Percentiles rank a stretch among this genome's conserved stretches.
phyloP scores from a whole-genome alignment of 2,888 invertebrate genomes.

The Phyto melanocephala region DNA sequence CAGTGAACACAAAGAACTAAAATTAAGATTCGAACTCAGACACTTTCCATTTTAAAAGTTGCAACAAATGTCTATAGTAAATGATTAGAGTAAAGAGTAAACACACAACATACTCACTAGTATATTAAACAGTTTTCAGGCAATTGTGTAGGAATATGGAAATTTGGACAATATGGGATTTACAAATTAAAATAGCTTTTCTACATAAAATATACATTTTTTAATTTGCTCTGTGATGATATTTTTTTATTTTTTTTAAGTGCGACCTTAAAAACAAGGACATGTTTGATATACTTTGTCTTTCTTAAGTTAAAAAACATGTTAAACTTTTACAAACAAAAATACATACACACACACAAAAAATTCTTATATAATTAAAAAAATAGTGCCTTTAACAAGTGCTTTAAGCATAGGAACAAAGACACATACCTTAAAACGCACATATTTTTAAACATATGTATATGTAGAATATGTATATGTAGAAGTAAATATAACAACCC shows the following conservation, averaged over 20 bases:
- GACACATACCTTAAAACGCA: no score
- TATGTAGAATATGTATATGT: not conserved
- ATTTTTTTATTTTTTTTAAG: not conserved
- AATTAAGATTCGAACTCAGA: not conserved
- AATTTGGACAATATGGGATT: not conserved
- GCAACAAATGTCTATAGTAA: no score
- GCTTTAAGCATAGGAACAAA: not conserved
- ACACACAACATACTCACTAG: no score
- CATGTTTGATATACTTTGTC: slow-evolving; percentile 11
- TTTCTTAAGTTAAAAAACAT: slow-evolving; percentile 30
- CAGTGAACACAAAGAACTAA: not conserved
- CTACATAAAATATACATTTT: not conserved
- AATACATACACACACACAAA: no score
- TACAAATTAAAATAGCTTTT: slow-evolving; percentile 1
- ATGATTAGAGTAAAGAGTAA: no score
- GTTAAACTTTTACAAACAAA: not conserved
- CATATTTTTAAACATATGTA: not conserved
- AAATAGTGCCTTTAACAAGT: not conserved
- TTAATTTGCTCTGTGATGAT: not conserved
- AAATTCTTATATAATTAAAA: not conserved
- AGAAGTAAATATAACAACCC: not conserved
- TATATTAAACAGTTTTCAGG: not conserved
- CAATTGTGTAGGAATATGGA: not conserved
- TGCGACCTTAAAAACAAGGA: not conserved
- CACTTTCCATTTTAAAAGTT: no score